A percentile compares a stretch with the other conserved stretches of the same genome.
These are phyloP conservation scores for Drosophila hamatofila DNA, from an alignment of 2,888 invertebrate genomes.

Conservation along the genomic window DNA sequence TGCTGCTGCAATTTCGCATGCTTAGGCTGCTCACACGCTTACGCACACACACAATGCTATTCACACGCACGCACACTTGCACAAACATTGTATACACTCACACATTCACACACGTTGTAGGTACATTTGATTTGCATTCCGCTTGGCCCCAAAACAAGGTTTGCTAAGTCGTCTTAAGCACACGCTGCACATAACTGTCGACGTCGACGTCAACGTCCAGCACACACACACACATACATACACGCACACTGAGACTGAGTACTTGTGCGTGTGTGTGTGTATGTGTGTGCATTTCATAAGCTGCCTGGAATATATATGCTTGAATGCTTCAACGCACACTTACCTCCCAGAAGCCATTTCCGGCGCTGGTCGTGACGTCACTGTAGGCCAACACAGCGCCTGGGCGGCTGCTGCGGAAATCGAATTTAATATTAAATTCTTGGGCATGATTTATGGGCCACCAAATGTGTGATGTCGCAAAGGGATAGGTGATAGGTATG, in stretches of 20 bases:
- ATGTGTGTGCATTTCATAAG: constrained; percentile 59
- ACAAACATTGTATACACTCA: neutral
- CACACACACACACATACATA: neutral
- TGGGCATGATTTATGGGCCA: constrained; percentile 92
- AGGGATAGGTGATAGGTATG: constrained; percentile 96
- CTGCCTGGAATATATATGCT: constrained; percentile 52
- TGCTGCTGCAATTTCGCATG: constrained; percentile 26
- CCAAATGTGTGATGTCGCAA: constrained; percentile 95
- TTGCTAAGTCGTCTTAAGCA: constrained; percentile 76
- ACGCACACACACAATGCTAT: constrained; percentile 13
- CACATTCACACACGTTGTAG: constrained; percentile 14
- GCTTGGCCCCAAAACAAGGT: constrained; percentile 61
- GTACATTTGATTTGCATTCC: constrained; percentile 74
- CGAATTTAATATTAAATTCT: constrained; percentile 92
- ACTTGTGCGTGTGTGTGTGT: constrained; percentile 21
- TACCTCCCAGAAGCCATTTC: constrained; percentile 95
- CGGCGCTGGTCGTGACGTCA: constrained; percentile 90
- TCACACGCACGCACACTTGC: neutral
- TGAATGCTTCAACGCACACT: constrained; percentile 79
- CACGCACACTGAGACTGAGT: neutral
- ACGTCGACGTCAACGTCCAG: constrained; percentile 27
- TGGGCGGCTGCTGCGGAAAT: constrained; percentile 93
- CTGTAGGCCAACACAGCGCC: constrained; percentile 94
- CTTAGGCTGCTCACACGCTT: constrained; percentile 39
- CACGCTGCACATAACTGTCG: constrained; percentile 61